These are phyloP conservation scores for Melopsittacus undulatus DNA, from an alignment of 2,797 vertebrate genomes.

Conservation along the genomic window DNA sequence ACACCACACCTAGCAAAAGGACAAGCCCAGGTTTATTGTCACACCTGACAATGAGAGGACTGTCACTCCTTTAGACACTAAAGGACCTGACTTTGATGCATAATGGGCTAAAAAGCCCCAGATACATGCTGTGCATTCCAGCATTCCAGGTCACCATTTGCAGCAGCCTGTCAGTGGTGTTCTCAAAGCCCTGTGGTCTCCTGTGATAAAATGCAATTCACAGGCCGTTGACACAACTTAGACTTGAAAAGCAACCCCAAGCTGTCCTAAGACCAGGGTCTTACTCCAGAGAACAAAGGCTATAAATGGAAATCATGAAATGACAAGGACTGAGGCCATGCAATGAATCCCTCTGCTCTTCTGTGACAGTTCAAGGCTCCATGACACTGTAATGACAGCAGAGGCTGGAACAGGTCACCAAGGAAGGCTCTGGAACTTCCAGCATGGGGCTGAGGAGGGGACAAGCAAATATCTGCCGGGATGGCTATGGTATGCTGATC, in stretches of 20 bases:
- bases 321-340: conserved; percentile 1
- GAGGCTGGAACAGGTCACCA: background rate
- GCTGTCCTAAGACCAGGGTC: background rate
- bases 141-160: background rate
- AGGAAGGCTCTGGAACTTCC: background rate
- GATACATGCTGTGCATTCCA: background rate
- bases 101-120: background rate
- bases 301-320: conserved; percentile 29
- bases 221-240: background rate
- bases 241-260: background rate
- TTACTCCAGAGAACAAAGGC: conserved; percentile 1
- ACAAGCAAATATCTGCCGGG: background rate
- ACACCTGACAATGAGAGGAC: background rate
- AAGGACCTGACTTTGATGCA: background rate
- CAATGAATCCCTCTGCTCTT: background rate
- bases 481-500: background rate
- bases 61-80: background rate
- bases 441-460: background rate
- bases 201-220: background rate
- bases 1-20: background rate
- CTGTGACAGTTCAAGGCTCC: background rate
- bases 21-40: background rate
- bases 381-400: background rate
- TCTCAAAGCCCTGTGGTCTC: background rate
- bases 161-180: background rate